Base-by-base conservation (phyloP, 2,113 vertebrate species). In the Hemicordylus capensis region DNA sequence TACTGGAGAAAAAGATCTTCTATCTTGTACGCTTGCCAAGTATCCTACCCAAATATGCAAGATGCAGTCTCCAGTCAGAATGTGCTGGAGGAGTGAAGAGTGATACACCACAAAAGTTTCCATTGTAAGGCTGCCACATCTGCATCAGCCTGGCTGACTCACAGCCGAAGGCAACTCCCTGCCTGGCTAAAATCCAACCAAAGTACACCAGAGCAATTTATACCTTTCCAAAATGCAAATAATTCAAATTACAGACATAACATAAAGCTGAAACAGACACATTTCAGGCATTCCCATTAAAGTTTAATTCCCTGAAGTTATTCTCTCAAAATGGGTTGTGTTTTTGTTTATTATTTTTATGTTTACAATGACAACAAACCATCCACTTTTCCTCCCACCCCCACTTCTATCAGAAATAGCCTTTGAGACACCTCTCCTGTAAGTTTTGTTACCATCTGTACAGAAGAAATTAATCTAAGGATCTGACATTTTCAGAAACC, bases 61-160 rank as follows among this genome's bases (percentile, higher is more conserved):
- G 95, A 95, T 96, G 96, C 92, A 82, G 91, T 91, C 94, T 93
- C 88, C 85, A 89, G 74, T 94, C 93, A 93, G 93, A 76, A 80
- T 91, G 92, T 14, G 92, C 94, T 59, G 90, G 91, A 94, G 93
- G 83, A 96, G 95, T 78, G 86, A 97, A 93, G 89, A 94, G 95
- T 92, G 95, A 97, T 96, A 93, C 88, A 95, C 97, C 90, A 97
- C 97, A 95, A 95, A 96, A 97, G 95, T 97, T 98, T 98, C 97
- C 97, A 95, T 95, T 97, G 93, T 94, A 93, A 86, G 95, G 88
- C 93, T 95, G 96, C 96, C 97, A 98, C 97, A 98, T 98, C 97
- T 98, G 97, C 97, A 96, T 96, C 97, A 95, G 89, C 93, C 95
- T 89, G 91, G 96, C 95, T 97, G 96, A 95, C 95, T 92, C 84